Base-by-base conservation (phyloP, 2,113 vertebrate genomes). In the Columba janthina region DNA sequence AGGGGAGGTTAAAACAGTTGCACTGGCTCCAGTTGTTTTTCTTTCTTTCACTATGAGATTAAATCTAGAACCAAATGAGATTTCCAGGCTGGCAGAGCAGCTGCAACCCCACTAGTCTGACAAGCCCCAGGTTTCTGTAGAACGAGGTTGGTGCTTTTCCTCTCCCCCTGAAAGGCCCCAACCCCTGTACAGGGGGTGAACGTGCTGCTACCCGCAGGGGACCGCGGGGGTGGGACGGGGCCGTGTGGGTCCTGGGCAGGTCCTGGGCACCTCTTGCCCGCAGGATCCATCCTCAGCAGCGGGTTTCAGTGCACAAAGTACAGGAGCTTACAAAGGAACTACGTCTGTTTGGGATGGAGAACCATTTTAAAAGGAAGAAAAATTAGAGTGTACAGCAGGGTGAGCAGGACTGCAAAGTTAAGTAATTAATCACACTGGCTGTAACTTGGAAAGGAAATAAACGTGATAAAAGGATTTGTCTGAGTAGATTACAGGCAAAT, bases 371-470 rank as follows among this genome's bases (percentile, higher is more conserved):
- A 81, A 21, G 36, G 82, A 70, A 97, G 97, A 95, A 94, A 97
- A 97, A 98, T 97, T 79, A 89, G 83, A 79, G 81, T 1, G 4
- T 60, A 25, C 87, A 80, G 71, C 86, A 80, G 86, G 81, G 74
- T 70, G 88, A 95, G 94, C 81, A 82, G 67, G 89, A 93, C 90
- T 78, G 82, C 42, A 88, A 95, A 96, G 93, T 96, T 97, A 66
- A 7, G 65, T 93, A 89, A 97, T 98, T 97, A 97, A 97, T 98
- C 97, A 98, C 87, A 17, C 46, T 2, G 36, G 53, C 84, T 89
- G 85, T 95, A 96, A 97, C 91, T 95, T 88, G 92, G 54, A 96
- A 92, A 94, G 95, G 94, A 98, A 97, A 95, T 97, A 96, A 96
- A 94, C 2, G 17, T 90, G 94, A 94, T 97, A 82, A 95, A 97